Evolutionary conservation across 1,140 invertebrate species (phyloP).

Genomic region (Mylabris phalerata): DNA sequence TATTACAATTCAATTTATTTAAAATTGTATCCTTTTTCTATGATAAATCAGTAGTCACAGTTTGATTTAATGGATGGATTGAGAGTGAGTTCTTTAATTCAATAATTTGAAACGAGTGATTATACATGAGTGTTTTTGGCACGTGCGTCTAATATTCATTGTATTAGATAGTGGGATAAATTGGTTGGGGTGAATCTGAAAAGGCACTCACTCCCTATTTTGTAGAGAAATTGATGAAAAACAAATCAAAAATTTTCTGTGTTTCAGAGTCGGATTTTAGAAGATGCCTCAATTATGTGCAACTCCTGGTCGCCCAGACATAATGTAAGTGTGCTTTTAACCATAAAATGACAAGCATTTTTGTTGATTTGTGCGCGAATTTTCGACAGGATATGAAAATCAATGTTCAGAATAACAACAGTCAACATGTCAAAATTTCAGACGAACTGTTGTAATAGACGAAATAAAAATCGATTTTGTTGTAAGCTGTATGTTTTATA

Average conservation of each 20-base stretch:
- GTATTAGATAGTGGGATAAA: slow-evolving; percentile 1
- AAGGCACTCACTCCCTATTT: slow-evolving; percentile 3
- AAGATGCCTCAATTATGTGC: slow-evolving; percentile 82
- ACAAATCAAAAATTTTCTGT: slow-evolving; percentile 18
- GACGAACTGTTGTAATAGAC: not conserved
- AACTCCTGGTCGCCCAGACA: slow-evolving; percentile 82
- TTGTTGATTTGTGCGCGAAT: not conserved
- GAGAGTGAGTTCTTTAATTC: slow-evolving; percentile 18
- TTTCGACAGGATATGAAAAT: no score
- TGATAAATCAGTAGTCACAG: not conserved
- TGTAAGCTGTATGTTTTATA: not conserved
- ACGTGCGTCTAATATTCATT: slow-evolving; percentile 23
- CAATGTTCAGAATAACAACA: not conserved
- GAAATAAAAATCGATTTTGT: not conserved
- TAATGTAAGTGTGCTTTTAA: slow-evolving; percentile 61
- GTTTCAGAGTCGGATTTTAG: slow-evolving; percentile 78
- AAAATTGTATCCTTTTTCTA: no score
- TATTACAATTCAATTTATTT: no score
- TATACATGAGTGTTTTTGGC: slow-evolving; percentile 19
- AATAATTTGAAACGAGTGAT: slow-evolving; percentile 21
- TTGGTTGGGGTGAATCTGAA: slow-evolving; percentile 4
- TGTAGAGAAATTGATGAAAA: not conserved
- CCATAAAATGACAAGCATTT: not conserved
- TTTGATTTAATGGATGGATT: slow-evolving; percentile 11
- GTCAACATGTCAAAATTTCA: not conserved